phyloP scores from a whole-genome alignment of 2,888 invertebrate genomes.

The Bursaphelenchus okinawaensis region DNA sequence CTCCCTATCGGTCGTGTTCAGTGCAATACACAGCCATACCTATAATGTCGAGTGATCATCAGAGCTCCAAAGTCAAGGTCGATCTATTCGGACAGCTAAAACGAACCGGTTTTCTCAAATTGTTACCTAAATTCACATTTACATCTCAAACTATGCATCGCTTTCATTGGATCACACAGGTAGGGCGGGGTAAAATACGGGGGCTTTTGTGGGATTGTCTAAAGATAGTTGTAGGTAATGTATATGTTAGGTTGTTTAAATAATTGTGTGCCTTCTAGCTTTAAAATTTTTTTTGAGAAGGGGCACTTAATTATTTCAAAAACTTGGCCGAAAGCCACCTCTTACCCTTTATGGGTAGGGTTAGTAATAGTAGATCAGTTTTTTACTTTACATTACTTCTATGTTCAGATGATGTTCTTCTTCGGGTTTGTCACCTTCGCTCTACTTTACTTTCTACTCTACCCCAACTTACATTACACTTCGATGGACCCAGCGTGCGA shows the following conservation, averaged over 20 bases:
- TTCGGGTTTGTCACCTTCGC: slow-evolving; percentile 54
- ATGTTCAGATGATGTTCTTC: slow-evolving; percentile 55
- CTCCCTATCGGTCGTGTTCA: slow-evolving; percentile 2
- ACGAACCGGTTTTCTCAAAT: slow-evolving; percentile 6
- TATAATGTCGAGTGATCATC: slow-evolving; percentile 13
- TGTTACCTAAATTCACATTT: slow-evolving; percentile 27
- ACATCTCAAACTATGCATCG: slow-evolving; percentile 40
- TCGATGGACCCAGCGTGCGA: slow-evolving; percentile 46
- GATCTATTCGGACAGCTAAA: slow-evolving; percentile 14
- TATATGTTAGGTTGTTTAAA: no score
- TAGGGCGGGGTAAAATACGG: slow-evolving; percentile 8
- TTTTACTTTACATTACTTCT: slow-evolving; percentile 5
- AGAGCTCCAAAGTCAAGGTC: slow-evolving; percentile 10
- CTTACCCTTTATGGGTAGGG: no score
- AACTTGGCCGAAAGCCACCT: no score
- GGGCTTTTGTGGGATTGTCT: no score
- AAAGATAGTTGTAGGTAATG: no score
- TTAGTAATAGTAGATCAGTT: neutral
- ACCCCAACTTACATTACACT: slow-evolving; percentile 49
- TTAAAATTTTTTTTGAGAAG: no score
- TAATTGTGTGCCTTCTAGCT: no score
- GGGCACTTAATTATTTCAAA: no score
- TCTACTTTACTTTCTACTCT: slow-evolving; percentile 55
- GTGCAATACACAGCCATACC: slow-evolving; percentile 30
- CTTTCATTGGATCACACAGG: slow-evolving; percentile 50